Evolutionary conservation across 2,113 vertebrate species (phyloP).

Genomic region (Heterochromis multidens): DNA sequence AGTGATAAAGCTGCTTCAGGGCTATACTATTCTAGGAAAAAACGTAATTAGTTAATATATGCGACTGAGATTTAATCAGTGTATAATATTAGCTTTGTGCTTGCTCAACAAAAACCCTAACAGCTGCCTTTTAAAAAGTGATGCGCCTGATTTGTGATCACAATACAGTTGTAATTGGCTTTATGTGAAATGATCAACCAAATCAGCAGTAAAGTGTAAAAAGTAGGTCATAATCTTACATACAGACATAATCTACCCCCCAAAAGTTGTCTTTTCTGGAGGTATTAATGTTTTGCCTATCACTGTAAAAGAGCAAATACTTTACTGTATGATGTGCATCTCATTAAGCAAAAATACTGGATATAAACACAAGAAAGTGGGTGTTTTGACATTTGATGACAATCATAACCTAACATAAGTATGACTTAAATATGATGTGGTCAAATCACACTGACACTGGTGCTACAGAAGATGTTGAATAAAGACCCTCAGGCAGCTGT

Average conservation of each 20-base stretch:
- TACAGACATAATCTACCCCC: not conserved
- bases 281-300: not conserved
- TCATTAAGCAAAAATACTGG: too few species aligned
- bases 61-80: not conserved
- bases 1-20: conserved; percentile 31
- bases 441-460: not conserved
- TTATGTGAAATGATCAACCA: not conserved
- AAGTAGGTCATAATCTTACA: not conserved
- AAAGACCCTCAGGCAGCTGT: not conserved
- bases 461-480: not conserved
- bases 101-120: not conserved
- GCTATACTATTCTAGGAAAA: conserved; percentile 30
- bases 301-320: not conserved
- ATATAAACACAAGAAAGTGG: too few species aligned
- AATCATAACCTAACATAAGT: not conserved
- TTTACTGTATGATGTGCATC: too few species aligned
- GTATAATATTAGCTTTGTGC: not conserved
- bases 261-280: not conserved
- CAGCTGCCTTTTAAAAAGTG: not conserved
- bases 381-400: not conserved
- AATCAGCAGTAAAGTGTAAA: not conserved
- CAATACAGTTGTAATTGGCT: not conserved
- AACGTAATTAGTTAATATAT: not conserved
- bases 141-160: not conserved
- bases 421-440: not conserved